Evolutionary conservation across 2,113 vertebrate species (phyloP).

Genomic region (Aspiorhynchus laticeps): DNA sequence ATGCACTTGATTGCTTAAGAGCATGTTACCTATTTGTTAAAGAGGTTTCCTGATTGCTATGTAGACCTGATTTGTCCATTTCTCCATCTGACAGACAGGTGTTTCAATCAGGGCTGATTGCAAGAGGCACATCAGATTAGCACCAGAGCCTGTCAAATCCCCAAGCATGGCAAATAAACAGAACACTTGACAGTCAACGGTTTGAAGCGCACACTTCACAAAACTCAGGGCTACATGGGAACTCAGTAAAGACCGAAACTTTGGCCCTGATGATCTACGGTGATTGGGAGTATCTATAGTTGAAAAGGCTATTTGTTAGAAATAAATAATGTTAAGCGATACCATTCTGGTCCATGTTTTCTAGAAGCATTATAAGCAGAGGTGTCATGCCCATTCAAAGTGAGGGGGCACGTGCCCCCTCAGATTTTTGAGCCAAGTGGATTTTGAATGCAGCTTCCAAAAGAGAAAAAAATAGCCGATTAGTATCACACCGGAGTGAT

Average conservation of each 20-base stretch:
- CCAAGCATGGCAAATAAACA: constrained; percentile 40
- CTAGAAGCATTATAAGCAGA: neutral
- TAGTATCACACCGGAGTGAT: no score
- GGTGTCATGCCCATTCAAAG: no score
- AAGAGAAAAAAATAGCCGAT: no score
- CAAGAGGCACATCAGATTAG: constrained; percentile 34
- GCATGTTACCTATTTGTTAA: constrained; percentile 54
- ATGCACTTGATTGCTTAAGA: constrained; percentile 60
- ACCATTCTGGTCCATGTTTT: neutral
- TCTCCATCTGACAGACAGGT: constrained; percentile 54
- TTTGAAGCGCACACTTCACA: constrained; percentile 34
- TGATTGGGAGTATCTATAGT: neutral
- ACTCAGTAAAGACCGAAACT: neutral
- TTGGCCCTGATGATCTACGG: neutral
- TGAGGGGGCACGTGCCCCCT: no score
- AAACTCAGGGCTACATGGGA: neutral
- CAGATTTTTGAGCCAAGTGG: no score
- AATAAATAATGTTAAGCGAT: neutral
- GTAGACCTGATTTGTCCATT: constrained; percentile 57
- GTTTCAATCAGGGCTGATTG: constrained; percentile 68
- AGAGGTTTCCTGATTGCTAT: constrained; percentile 64
- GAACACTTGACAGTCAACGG: constrained; percentile 19
- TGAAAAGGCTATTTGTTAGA: neutral
- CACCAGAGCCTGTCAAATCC: constrained; percentile 31
- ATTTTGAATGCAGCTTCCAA: no score